phyloP scores from a whole-genome alignment of 92 coral and sea anemone species.

The Porites cylindrica region DNA sequence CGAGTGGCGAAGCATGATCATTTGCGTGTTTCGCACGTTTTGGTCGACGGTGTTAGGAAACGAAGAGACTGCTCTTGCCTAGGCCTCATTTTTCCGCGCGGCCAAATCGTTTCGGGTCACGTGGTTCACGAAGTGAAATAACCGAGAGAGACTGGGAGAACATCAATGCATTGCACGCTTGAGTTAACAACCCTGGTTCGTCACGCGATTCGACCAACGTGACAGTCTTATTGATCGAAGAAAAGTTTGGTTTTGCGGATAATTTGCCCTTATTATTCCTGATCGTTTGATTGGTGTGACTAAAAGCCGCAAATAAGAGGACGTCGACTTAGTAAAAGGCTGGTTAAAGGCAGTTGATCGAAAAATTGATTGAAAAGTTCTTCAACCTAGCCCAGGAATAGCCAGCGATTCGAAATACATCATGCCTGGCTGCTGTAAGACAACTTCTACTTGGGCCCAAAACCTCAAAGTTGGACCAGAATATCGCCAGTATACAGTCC shows the following conservation, averaged over 20 bases:
- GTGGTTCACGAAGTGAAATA: too few relatives aligned
- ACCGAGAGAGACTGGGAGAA: too few relatives aligned
- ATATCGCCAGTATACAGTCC: constrained; percentile 80
- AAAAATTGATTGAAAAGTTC: constrained; percentile 6
- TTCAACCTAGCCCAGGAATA: background rate
- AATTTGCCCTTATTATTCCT: constrained; percentile 4
- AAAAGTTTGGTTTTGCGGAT: background rate
- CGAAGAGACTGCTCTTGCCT: too few relatives aligned
- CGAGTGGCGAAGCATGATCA: too few relatives aligned
- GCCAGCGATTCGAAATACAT: too few relatives aligned
- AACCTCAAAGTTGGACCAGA: constrained; percentile 82
- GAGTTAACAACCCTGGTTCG: too few relatives aligned
- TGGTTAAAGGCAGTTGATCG: background rate
- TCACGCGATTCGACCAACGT: too few relatives aligned
- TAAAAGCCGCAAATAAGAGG: constrained; percentile 24
- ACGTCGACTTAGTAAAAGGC: constrained; percentile 6
- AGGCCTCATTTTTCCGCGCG: too few relatives aligned
- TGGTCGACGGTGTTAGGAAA: too few relatives aligned
- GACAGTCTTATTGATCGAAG: background rate
- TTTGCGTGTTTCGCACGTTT: too few relatives aligned
- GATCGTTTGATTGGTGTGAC: background rate
- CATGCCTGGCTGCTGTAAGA: constrained; percentile 83
- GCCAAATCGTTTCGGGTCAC: too few relatives aligned
- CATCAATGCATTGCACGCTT: too few relatives aligned
- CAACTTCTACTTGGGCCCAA: constrained; percentile 87